Evolutionary conservation across 2,888 invertebrate species (phyloP), one percentile per base, ranked within the genome.

Genomic region (Spialia ferax): DNA sequence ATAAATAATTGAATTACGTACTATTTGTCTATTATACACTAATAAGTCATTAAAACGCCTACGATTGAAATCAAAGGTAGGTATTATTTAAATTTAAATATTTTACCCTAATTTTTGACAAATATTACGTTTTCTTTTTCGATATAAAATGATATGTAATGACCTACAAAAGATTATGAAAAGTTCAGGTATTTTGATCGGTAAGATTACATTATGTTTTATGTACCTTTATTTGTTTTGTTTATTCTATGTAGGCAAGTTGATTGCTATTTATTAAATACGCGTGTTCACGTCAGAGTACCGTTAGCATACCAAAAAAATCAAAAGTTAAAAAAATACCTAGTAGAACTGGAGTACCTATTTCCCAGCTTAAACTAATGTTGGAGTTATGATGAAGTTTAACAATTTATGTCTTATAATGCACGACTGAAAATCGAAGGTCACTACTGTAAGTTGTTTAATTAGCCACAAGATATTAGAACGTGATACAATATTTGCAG

Each of bases 91-190:
- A 72, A 70, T 63, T 61, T 61, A 69, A 71, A 69, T 71, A 70
- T 73, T 73, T 72, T 74, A 78, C 63, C 71, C 77, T 71, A 74
- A 69, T 70, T 75, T 74, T 69, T 71, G 75, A 75, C 75, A 75
- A 76, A 74, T 35, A 35, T 32, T 23, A 68, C 54, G 69, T 67
- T 66, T 72, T 62, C 69, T 73, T 71, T 72, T 69, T 62, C 63
- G 75, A 75, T 77, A 75, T 82, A 81, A 86, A 84, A 86, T 90
- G 91, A 91, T 91, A 91, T 91, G 91, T 65, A 89, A 74, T 71
- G 69, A 72, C 73, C 74, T 77, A 76, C 83, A 79, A 86, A 85
- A 79, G 79, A 83, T 86, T 85, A 84, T 84, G 84, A 86, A 86
- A 85, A 81, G 79, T 81, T 83, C 81, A 81, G 79, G 75, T 78